phyloP scores from a whole-genome alignment of 2,888 invertebrate species.

The Tanytarsus gracilentus region DNA sequence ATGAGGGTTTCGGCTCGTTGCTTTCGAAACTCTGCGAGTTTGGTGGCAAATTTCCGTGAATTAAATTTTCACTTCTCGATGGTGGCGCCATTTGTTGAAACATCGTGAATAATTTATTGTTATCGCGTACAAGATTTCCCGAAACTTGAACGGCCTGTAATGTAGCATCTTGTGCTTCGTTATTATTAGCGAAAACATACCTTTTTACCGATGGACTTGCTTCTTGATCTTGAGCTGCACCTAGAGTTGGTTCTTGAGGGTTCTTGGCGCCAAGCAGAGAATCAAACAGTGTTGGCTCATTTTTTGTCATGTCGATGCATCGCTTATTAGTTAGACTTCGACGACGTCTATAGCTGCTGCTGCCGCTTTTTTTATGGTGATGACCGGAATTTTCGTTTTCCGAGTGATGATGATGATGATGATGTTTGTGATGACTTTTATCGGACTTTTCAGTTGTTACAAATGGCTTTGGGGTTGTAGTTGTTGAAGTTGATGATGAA shows the following conservation, averaged over 20 bases:
- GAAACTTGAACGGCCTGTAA: not conserved
- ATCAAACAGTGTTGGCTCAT: too few relatives aligned
- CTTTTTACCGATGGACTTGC: too few relatives aligned
- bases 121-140: not conserved
- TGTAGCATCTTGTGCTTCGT: not conserved
- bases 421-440: not conserved
- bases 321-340: not conserved
- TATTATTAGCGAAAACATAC: too few relatives aligned
- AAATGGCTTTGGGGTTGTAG: not conserved
- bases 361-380: too few relatives aligned
- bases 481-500: too few relatives aligned
- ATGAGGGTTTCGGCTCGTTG: not conserved
- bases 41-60: constrained; percentile 8
- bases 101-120: not conserved
- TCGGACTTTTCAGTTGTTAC: constrained; percentile 1
- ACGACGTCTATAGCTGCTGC: not conserved
- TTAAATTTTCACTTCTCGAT: not conserved
- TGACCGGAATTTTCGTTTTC: too few relatives aligned
- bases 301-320: not conserved
- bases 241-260: too few relatives aligned
- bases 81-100: not conserved
- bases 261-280: too few relatives aligned
- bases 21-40: not conserved
- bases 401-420: not conserved
- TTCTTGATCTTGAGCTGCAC: not conserved